phyloP scores from a whole-genome alignment of 1,140 invertebrate genomes.

The Xylocopa sonorina region DNA sequence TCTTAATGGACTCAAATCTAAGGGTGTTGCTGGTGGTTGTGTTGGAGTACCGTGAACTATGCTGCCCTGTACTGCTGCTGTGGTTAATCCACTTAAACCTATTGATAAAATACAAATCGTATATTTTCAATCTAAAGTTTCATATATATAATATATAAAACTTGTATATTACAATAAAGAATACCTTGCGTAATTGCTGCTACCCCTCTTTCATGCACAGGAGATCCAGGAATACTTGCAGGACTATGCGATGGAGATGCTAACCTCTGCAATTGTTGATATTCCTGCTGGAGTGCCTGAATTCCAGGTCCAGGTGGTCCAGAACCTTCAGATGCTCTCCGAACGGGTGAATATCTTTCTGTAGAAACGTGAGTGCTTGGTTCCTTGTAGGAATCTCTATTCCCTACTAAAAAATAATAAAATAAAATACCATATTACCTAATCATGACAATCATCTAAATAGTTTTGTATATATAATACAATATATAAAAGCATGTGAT shows the following conservation, averaged over 20 bases:
- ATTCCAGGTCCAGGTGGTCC: conserved; percentile 83
- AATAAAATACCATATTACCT: conserved; percentile 21
- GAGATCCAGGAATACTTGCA: conserved; percentile 84
- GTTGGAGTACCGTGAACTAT: conserved; percentile 81
- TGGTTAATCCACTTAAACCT: conserved; percentile 79
- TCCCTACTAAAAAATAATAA: conserved; percentile 68
- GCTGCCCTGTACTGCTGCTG: conserved; percentile 78
- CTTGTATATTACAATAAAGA: not conserved
- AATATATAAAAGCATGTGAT: not conserved
- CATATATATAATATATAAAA: conserved; percentile 7
- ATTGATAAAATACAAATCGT: conserved; percentile 4
- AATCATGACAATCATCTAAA: not conserved
- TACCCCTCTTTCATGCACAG: conserved; percentile 86
- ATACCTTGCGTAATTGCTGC: conserved; percentile 90
- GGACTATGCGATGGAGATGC: conserved; percentile 82
- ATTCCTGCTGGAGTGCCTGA: conserved; percentile 87
- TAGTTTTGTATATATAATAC: not conserved
- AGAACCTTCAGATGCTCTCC: conserved; percentile 92
- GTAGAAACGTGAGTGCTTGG: conserved; percentile 80
- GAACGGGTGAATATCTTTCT: conserved; percentile 94
- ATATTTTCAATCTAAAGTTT: not conserved
- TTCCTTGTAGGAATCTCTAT: conserved; percentile 80
- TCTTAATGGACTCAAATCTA: conserved; percentile 79
- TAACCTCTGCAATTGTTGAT: conserved; percentile 86
- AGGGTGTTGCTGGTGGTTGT: conserved; percentile 77